Percentiles rank a stretch among this genome's conserved stretches.
phyloP scores from a whole-genome alignment of 1,140 invertebrate genomes.

The Colletes latitarsis region DNA sequence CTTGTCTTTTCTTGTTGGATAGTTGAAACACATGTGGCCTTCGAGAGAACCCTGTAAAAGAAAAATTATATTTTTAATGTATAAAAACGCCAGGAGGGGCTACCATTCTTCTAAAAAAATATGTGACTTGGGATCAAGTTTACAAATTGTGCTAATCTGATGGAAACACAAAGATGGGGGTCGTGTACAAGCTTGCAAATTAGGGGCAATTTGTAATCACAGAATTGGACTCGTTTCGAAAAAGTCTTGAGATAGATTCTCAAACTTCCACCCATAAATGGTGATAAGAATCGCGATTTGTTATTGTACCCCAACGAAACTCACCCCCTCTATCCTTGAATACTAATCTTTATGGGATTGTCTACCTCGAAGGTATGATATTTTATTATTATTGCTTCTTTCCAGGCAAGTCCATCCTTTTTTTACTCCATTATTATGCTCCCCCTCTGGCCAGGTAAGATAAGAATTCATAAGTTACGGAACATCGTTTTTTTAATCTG shows the following conservation, averaged over 20 bases:
- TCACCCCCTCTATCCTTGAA: neutral
- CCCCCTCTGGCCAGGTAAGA: neutral
- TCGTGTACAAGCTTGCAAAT: no score
- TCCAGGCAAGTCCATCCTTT: neutral
- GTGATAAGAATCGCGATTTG: constrained; percentile 12
- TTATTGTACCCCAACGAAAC: constrained; percentile 1
- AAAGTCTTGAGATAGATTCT: neutral
- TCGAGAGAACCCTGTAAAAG: neutral
- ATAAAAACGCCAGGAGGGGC: neutral
- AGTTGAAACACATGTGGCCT: neutral
- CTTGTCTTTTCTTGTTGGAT: no score
- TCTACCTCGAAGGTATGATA: constrained; percentile 25
- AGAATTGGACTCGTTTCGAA: neutral
- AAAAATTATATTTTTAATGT: neutral
- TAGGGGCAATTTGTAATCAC: no score
- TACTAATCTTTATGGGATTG: constrained; percentile 8
- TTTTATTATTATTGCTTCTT: constrained; percentile 36
- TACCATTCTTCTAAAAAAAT: no score
- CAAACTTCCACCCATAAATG: constrained; percentile 3
- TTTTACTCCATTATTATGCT: constrained; percentile 17
- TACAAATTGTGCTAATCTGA: no score
- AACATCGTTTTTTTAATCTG: neutral
- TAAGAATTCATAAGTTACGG: constrained; percentile 12
- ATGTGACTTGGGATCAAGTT: no score
- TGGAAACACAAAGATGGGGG: no score